A percentile compares a stretch with the other conserved stretches of the same genome.
Conservation (phyloP, 2,113 vertebrate genomes). For the Chrysochloris asiatica region DNA sequence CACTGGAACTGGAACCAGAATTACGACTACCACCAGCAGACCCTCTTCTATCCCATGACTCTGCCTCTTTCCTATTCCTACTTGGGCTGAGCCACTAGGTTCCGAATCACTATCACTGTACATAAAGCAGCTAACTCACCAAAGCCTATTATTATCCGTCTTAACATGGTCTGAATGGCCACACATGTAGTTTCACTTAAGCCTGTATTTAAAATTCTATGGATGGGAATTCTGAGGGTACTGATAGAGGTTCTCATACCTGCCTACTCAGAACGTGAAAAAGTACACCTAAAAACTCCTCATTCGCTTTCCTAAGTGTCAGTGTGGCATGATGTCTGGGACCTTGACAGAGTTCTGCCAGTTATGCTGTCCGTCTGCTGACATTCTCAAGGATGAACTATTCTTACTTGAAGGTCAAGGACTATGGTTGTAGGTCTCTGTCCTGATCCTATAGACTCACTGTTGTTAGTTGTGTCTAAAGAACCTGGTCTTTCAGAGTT, state of each 20-base stretch:
- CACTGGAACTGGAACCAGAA: constrained; percentile 66
- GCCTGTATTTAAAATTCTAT: constrained; percentile 95
- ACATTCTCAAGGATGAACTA: constrained; percentile 96
- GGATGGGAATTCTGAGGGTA: constrained; percentile 97
- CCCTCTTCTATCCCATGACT: constrained; percentile 80
- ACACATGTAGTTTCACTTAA: constrained; percentile 96
- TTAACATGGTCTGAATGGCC: constrained; percentile 97
- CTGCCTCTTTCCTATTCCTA: constrained; percentile 84
- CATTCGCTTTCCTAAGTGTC: constrained; percentile 98
- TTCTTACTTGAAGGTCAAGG: constrained; percentile 96
- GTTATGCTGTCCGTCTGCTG: constrained; percentile 98
- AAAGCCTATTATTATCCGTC: constrained; percentile 99
- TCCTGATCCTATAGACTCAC: constrained; percentile 82
- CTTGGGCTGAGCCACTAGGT: constrained; percentile 86
- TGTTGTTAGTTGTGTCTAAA: constrained; percentile 82
- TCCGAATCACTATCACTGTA: constrained; percentile 96
- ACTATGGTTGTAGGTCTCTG: constrained; percentile 98
- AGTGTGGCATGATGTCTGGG: constrained; percentile 97
- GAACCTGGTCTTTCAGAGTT: constrained; percentile 82
- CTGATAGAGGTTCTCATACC: constrained; percentile 99
- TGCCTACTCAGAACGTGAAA: constrained; percentile 97
- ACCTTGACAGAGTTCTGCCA: constrained; percentile 95
- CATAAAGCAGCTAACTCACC: constrained; percentile 99
- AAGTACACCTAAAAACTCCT: constrained; percentile 96
- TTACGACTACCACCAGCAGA: constrained; percentile 55